Evolutionary conservation across 2,888 invertebrate species (phyloP), one percentile per base, ranked within the genome.

Genomic region (Dioctria linearis): DNA sequence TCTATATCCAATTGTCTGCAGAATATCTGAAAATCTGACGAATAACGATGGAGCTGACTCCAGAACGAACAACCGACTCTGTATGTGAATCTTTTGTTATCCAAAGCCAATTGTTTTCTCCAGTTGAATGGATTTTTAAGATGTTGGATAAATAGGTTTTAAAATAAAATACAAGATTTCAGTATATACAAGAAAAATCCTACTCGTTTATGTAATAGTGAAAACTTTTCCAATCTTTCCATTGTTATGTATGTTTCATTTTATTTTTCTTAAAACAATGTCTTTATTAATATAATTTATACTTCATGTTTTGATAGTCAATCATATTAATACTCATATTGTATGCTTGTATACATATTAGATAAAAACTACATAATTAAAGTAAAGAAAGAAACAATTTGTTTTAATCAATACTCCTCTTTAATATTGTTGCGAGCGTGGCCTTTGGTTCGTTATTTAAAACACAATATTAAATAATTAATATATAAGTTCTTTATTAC

Each of bases 131-230:
- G 25, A 25, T 25, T 25, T 25, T 25, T 25, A 25, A 25, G 25
- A 25, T 1, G 25, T 25, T 25, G 25, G 25, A 25, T 25, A 25
- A 9, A 3, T 40, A 11, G 8, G 5, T 25, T 69, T 69, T 51
- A 25, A 40, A 76, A 51, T 76, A 49, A 76, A 76, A 76, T 9
- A 76, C 42, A 65, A 13, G 13, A 42, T n/a, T 78, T 78, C 65
- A 78, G 66, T 78, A 78, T 78, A 66, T 78, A 78, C 78, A 78
- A 78, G 78, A 78, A 78, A 78, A 66, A 66, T 78, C 66, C 66
- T 78, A 78, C 66, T 65, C 63, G 63, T 76, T 76, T 76, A 76
- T 76, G 76, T 76, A 61, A 76, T 78, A 78, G 78, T 78, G 78
- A 66, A 78, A 78, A 78, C 63, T 78, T 78, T 78, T 78, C 63